Evolutionary conservation across 2,113 vertebrate species (phyloP), one percentile per base, ranked within the genome.

Genomic region (Leptobrachium ailaonicum): DNA sequence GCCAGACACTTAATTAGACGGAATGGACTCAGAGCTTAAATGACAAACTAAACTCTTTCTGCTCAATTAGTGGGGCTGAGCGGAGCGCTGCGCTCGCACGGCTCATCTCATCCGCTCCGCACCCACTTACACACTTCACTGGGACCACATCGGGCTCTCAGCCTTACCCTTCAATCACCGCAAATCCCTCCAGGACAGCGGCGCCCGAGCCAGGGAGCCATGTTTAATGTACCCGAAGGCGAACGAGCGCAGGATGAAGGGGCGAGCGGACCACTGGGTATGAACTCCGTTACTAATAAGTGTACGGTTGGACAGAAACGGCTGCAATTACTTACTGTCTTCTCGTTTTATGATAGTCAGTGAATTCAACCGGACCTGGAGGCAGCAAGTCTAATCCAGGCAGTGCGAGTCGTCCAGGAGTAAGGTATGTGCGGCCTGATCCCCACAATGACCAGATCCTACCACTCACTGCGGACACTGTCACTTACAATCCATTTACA

Each of bases 1-100:
- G 45, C 41, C 66, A 71, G 1, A 53, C 53, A 70, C 68, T 47
- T 68, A 4, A 41, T 78, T 45, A 63, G 0, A 56, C 0, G n/a
- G 1, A 45, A 66, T 75, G 44, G 53, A 76, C 45, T 75, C 45
- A 12, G 77, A 82, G 58, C 13, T 4, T 32, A 77, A 63, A 67
- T 12, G 43, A 73, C 50, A 78, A 66, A 77, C 82, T 10, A 63
- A 76, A 41, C 2, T 54, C 50, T 79, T 82, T 75, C n/a, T 60
- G 76, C 41, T 42, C 73, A 89, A 82, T 81, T 83, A 66, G 82
- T 76, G 75, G 58, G 82, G 83, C 72, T 79, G 41, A 72, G 5
- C 62, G 53, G 2, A 79, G 45, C 69, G 74, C 79, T 87, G 83
- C 58, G 47, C 47, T 50, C 82, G 3, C 67, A 14, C 14, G 75